Evolutionary conservation across 64 coral and sea anemone genomes (phyloP).

Genomic region (Cladopsammia gracilis): DNA sequence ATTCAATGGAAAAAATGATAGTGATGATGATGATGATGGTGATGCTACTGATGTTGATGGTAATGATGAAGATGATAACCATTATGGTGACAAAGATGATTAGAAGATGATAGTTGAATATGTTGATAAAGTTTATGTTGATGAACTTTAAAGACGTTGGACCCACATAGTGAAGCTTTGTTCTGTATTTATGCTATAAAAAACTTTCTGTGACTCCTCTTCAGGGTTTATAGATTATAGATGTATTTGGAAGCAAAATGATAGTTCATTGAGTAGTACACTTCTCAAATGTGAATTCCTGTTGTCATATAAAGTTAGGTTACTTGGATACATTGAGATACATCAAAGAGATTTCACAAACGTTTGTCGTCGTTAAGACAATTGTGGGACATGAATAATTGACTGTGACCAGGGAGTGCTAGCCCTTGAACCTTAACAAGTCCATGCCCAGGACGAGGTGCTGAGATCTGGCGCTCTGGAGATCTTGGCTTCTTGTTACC

Average conservation of each 20-base stretch:
- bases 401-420: constrained; percentile 61
- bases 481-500: constrained; percentile 57
- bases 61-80: constrained; percentile 16
- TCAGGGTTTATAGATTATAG: constrained; percentile 33
- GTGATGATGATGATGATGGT: constrained; percentile 48
- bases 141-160: background rate
- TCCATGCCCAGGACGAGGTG: constrained; percentile 64
- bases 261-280: background rate
- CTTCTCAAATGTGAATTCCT: constrained; percentile 21
- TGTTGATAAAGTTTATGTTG: constrained; percentile 32
- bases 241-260: constrained; percentile 50
- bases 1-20: too few relatives aligned
- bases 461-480: constrained; percentile 65
- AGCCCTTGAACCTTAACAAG: constrained; percentile 31
- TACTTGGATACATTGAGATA: background rate
- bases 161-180: constrained; percentile 13
- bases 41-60: constrained; percentile 57
- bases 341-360: constrained; percentile 33
- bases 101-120: constrained; percentile 36
- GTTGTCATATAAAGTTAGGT: constrained; percentile 4
- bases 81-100: constrained; percentile 21
- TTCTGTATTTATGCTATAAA: constrained; percentile 38
- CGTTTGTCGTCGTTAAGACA: background rate
- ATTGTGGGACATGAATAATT: background rate
- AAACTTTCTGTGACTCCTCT: constrained; percentile 25